A percentile compares a stretch with the other conserved stretches of the same genome.
Conservation (phyloP, 2,888 invertebrate genomes). For the Pyrgus malvae region DNA sequence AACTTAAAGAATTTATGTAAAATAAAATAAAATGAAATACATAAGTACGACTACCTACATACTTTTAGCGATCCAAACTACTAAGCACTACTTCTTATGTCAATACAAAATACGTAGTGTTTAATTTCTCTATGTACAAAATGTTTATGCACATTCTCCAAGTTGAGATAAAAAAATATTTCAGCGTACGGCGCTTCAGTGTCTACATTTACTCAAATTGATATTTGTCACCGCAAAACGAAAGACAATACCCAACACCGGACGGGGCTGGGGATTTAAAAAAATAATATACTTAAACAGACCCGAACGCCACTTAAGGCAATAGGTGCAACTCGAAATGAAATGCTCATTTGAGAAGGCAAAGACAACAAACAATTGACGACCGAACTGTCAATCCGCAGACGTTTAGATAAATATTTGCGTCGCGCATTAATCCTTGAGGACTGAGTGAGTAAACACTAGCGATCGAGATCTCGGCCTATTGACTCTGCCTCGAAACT, state of each 20-base stretch:
- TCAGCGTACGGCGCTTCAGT: constrained; percentile 17
- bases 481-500: constrained; percentile 61
- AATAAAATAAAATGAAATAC: no score
- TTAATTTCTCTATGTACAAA: no score
- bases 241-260: constrained; percentile 49
- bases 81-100: no score
- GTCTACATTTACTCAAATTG: constrained; percentile 40
- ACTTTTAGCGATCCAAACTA: no score
- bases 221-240: constrained; percentile 53
- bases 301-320: constrained; percentile 71
- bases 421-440: constrained; percentile 78
- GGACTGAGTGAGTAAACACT: constrained; percentile 64
- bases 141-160: no score
- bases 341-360: constrained; percentile 79
- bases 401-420: constrained; percentile 80
- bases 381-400: constrained; percentile 80
- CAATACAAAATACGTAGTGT: no score
- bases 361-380: constrained; percentile 81
- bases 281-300: constrained; percentile 58
- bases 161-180: not conserved
- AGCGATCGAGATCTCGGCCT: constrained; percentile 72
- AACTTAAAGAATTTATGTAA: no score
- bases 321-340: constrained; percentile 74
- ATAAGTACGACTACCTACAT: no score
- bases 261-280: constrained; percentile 36